Evolutionary conservation across 2,888 invertebrate species (phyloP).

Genomic region (Erynnis tages): DNA sequence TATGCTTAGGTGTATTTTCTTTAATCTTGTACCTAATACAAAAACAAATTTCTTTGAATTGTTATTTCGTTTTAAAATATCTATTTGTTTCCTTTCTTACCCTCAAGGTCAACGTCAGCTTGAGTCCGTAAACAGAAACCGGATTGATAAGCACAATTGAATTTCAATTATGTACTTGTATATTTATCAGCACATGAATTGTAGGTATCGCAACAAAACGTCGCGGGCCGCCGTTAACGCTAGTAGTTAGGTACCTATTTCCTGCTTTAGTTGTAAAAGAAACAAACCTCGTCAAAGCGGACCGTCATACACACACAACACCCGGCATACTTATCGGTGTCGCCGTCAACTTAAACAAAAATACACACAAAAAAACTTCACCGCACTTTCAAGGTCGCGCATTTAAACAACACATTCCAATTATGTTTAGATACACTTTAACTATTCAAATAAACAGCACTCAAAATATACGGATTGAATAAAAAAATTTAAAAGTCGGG

Average conservation of each 20-base stretch:
- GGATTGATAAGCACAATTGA: slow-evolving; percentile 61
- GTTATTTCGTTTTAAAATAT: slow-evolving; percentile 4
- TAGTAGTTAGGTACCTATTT: slow-evolving; percentile 50
- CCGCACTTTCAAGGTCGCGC: slow-evolving; percentile 57
- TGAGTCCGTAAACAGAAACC: slow-evolving; percentile 68
- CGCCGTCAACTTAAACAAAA: slow-evolving; percentile 41
- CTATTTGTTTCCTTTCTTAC: slow-evolving; percentile 49
- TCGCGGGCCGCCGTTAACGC: slow-evolving; percentile 46
- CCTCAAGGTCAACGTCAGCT: slow-evolving; percentile 64
- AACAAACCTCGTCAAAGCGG: slow-evolving; percentile 46
- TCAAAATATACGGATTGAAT: slow-evolving; percentile 15
- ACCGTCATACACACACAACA: slow-evolving; percentile 44
- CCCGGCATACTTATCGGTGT: slow-evolving; percentile 52
- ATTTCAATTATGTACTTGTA: slow-evolving; percentile 56
- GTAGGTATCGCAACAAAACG: slow-evolving; percentile 40
- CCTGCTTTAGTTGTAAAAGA: slow-evolving; percentile 54
- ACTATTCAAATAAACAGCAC: slow-evolving; percentile 25
- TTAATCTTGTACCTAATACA: too few species aligned
- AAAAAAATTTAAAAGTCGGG: slow-evolving; percentile 19
- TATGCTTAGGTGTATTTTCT: too few species aligned
- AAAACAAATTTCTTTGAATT: neutral
- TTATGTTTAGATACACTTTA: slow-evolving; percentile 37
- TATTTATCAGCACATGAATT: slow-evolving; percentile 51
- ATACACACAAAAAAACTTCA: slow-evolving; percentile 51
- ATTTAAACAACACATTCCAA: slow-evolving; percentile 73